phyloP scores from a whole-genome alignment of 2,797 vertebrate species.

The Pachyuromys duprasi region DNA sequence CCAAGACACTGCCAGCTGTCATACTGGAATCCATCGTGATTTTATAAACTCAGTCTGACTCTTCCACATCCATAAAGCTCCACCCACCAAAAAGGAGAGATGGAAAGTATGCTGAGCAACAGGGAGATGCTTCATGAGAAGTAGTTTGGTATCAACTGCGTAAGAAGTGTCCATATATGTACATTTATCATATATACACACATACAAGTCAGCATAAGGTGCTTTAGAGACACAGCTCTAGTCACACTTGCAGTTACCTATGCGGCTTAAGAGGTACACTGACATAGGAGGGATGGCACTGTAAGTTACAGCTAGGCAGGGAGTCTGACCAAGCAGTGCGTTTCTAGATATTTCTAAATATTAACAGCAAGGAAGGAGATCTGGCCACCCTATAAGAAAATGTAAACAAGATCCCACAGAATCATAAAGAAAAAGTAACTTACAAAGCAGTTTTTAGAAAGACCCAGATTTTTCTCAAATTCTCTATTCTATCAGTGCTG shows the following conservation, averaged over 20 bases:
- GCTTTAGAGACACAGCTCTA: constrained; percentile 55
- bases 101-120: constrained; percentile 89
- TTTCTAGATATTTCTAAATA: constrained; percentile 64
- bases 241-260: constrained; percentile 48
- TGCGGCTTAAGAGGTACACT: constrained; percentile 41
- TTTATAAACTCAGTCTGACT: constrained; percentile 79
- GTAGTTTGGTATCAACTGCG: constrained; percentile 63
- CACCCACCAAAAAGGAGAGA: constrained; percentile 84
- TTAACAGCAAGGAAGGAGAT: constrained; percentile 68
- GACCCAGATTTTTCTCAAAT: constrained; percentile 83
- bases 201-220: constrained; percentile 32
- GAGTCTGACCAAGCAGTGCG: constrained; percentile 74
- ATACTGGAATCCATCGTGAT: constrained; percentile 87
- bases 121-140: constrained; percentile 86
- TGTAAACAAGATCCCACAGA: constrained; percentile 79
- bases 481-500: constrained; percentile 82
- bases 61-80: constrained; percentile 80
- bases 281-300: constrained; percentile 63
- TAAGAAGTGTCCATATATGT: constrained; percentile 75
- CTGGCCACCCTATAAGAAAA: constrained; percentile 75
- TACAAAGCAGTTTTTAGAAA: constrained; percentile 85
- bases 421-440: constrained; percentile 82
- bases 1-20: constrained; percentile 86
- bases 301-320: constrained; percentile 63
- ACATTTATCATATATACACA: constrained; percentile 82